Evolutionary conservation across 1,140 invertebrate species (phyloP), one percentile per base, ranked within the genome.

Genomic region (Gerris buenoi): DNA sequence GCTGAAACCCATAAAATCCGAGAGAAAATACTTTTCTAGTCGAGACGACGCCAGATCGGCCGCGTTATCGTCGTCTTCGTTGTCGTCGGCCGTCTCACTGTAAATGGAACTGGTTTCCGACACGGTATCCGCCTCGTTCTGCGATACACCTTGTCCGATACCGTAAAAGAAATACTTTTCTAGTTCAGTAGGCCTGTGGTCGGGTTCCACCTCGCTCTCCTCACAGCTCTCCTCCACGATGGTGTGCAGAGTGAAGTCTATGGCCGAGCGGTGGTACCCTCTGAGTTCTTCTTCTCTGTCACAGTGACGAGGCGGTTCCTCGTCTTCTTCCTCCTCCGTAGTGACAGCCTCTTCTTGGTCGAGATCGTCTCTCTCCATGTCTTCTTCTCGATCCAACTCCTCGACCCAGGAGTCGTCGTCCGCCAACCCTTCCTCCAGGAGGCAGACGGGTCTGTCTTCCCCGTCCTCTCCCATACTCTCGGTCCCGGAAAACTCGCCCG

Each of bases 161-260:
- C 86, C 88, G 72, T 88, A 93, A 76, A 90, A 91, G 78, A 93
- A 95, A 75, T 95, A 95, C 75, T 93, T 93, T 75, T 95, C 91
- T 66, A 95, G 74, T 72, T 93, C 89, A 0, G 91, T 91, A 1
- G 78, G 79, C 29, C 74, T 81, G 0, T 74, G 65, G 1, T 73
- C 72, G 67, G 76, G 81, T 73, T 88, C 88, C 60, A 86, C 84
- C 77, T 89, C 89, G 75, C 86, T 93, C 76, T 95, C 92, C 76
- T 95, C 92, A 74, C 91, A 94, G 68, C 90, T 93, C 76, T 95
- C 93, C 79, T 96, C 93, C 0, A 93, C 86, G 70, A 96, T 96
- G 0, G 93, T 96, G 71, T 95, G 91, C 63, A 96, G 78, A 0
- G 91, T 93, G 70, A 94, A 93, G 76, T 94, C 91, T 69, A 93